Evolutionary conservation across 1,140 invertebrate species (phyloP).

Genomic region (Phenacoccus solenopsis): DNA sequence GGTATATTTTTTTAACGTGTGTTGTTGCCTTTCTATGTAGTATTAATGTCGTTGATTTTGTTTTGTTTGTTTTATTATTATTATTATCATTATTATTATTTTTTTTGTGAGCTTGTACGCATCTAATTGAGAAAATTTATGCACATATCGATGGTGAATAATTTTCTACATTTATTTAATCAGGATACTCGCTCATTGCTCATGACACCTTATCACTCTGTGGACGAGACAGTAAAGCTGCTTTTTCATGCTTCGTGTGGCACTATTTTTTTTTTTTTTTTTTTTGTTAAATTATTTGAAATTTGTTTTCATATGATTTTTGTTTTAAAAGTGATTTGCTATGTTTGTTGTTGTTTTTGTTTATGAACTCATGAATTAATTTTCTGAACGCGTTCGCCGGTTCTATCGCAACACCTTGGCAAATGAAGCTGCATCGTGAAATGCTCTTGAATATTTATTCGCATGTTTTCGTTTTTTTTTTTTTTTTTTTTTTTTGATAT

Average conservation of each 20-base stretch:
- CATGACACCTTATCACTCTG: not conserved
- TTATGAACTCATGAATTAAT: not conserved
- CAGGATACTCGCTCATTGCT: not conserved
- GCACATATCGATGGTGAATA: too few relatives aligned
- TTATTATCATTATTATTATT: not conserved
- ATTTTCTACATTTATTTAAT: too few relatives aligned
- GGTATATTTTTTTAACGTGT: not conserved
- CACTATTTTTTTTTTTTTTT: too few relatives aligned
- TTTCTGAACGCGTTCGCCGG: not conserved
- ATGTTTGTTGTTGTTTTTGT: not conserved
- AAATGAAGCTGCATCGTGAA: not conserved
- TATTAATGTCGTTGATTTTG: not conserved
- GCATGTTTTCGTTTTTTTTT: not conserved
- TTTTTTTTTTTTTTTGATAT: not conserved
- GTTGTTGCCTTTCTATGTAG: not conserved
- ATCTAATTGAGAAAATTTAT: too few relatives aligned
- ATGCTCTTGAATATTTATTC: not conserved
- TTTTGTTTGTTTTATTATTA: not conserved
- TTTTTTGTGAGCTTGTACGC: not conserved
- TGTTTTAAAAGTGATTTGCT: not conserved
- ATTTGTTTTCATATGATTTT: too few relatives aligned
- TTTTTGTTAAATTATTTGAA: too few relatives aligned
- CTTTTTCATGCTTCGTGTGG: not conserved
- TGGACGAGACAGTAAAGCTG: not conserved
- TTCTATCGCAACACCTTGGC: conserved; percentile 8